Conservation (phyloP, 2,797 vertebrate genomes). For the Microctenopoma steveboyesi region DNA sequence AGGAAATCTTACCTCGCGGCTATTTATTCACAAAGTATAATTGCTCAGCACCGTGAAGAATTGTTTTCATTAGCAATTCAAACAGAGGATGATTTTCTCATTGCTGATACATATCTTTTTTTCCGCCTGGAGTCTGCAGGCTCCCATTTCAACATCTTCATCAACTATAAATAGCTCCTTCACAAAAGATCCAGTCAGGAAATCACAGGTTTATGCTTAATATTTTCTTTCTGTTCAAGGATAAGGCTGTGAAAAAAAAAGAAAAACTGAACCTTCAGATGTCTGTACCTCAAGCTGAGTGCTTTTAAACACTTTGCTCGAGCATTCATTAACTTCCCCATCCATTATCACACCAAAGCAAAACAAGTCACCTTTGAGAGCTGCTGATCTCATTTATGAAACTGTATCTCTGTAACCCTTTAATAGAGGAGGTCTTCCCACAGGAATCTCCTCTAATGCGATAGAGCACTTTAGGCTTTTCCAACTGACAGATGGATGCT, state of each 20-base stretch:
- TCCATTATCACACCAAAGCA: constrained; percentile 47
- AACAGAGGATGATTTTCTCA: constrained; percentile 55
- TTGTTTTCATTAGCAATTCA: constrained; percentile 73
- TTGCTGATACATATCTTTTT: constrained; percentile 61
- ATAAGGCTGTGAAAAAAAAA: not conserved
- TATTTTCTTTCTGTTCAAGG: constrained; percentile 38
- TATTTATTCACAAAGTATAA: constrained; percentile 66
- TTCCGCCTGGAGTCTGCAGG: constrained; percentile 39
- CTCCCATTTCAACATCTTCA: constrained; percentile 51
- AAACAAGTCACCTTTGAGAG: constrained; percentile 58
- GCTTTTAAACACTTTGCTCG: constrained; percentile 19
- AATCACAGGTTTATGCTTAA: constrained; percentile 34
- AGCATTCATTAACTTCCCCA: constrained; percentile 34
- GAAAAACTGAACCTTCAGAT: not conserved
- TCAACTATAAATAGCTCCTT: constrained; percentile 50
- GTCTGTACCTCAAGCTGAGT: constrained; percentile 6
- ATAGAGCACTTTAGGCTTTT: constrained; percentile 50
- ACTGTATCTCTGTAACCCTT: constrained; percentile 38
- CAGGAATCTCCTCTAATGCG: constrained; percentile 62
- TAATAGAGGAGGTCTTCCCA: constrained; percentile 64
- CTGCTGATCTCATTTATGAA: constrained; percentile 60
- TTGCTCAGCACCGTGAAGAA: constrained; percentile 44
- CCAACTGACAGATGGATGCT: constrained; percentile 65
- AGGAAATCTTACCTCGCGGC: constrained; percentile 43
- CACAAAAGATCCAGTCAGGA: constrained; percentile 31